Evolutionary conservation across 2,113 vertebrate species (phyloP), one percentile per base, ranked within the genome.

Genomic region (Cheilinus undulatus): DNA sequence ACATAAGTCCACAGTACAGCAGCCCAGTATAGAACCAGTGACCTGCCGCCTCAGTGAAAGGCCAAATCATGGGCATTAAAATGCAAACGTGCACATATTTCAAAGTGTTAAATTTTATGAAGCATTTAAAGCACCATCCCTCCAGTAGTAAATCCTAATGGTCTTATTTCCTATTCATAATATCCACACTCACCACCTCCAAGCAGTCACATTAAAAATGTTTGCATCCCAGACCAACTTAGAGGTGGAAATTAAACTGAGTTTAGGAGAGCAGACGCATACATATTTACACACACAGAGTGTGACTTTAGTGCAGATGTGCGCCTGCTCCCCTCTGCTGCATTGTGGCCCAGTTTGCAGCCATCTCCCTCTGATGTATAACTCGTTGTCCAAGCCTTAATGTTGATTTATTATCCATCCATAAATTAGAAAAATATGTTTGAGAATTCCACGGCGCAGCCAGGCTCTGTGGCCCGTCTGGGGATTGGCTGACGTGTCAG

Each of bases 351-450:
- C 95, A 95, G 93, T 96, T 96, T 96, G 95, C 92, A 96, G 96
- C 96, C 96, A 95, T 95, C 96, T 96, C 96, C 95, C 95, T 94
- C 95, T 96, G 95, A 97, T 97, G 96, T 97, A 97, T 97, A 97
- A 97, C 96, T 97, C 95, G 95, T 97, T 96, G 96, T 96, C 96
- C 96, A 95, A 94, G 93, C 95, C 96, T 98, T 97, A 98, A 98
- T 98, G 96, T 98, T 98, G 96, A 98, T 98, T 98, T 98, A 98
- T 98, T 98, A 96, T 98, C 96, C 95, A 94, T 97, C 95, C 97
- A 97, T 98, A 98, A 98, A 98, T 98, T 98, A 97, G 97, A 98
- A 98, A 98, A 98, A 98, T 98, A 98, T 98, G 97, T 96, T 97
- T 95, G 96, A 96, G 96, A 97, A 98, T 98, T 98, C 96, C 93